Evolutionary conservation across 2,888 invertebrate species (phyloP), one percentile per base, ranked within the genome.

Genomic region (Amblyjoppa proteus): DNA sequence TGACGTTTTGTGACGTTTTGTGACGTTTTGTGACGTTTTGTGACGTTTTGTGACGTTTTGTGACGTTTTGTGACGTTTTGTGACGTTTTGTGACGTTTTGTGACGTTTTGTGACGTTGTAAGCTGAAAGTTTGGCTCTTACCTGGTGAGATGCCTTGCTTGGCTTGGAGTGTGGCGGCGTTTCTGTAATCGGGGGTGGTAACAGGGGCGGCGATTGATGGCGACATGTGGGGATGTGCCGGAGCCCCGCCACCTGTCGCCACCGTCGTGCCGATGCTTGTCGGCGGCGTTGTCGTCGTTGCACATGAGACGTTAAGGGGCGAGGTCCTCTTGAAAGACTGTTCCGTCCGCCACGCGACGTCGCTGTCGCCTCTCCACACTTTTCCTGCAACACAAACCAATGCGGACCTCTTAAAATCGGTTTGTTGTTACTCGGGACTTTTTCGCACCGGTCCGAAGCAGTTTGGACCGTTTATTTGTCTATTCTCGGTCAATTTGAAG

Each of bases 71-170:
- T 20, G 20, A 20, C 20, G 20, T 20, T 20, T 20, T 0, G 20
- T 20, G 20, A 20, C 20, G 20, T 20, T 20, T 20, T 0, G 20
- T 20, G 20, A 20, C 20, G 20, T 20, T 20, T 20, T 0, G 20
- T 20, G 20, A 20, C 20, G 20, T 20, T 20, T 20, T 20, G 20
- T 20, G 20, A 20, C 20, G 20, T 20, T 20, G 20, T 20, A 20
- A 20, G 20, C 20, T 20, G 20, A 16, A 1, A 53, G 73, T 56
- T 66, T 31, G 7, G n/a, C 69, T 13, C 91, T 92, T 87, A 94
- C 94, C 93, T 82, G 94, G 92, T 75, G 93, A 93, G 45, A 93
- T 92, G 70, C 92, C 92, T 25, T 93, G 91, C 83, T 93, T 93
- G 75, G 92, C 91, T 81, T 92, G 93, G 66, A 93, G 91, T 80